These are phyloP conservation scores for Argentina silus DNA, from an alignment of 2,797 vertebrate genomes.

Conservation along the genomic window DNA sequence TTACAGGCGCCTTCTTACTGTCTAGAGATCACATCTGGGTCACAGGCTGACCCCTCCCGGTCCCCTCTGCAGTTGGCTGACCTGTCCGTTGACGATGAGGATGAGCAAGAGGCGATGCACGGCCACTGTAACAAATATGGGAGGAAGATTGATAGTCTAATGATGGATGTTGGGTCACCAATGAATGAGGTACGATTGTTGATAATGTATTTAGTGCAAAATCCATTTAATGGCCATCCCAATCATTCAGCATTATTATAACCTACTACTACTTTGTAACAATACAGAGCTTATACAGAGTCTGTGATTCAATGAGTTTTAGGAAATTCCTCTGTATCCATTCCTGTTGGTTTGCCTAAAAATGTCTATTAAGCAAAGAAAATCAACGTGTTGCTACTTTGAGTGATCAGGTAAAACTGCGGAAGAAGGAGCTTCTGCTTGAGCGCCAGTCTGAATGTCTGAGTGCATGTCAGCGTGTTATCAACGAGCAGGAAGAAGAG, in stretches of 20 bases:
- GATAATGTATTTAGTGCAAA: not conserved
- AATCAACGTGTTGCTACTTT: constrained; percentile 5
- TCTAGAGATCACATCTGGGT: constrained; percentile 68
- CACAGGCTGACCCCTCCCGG: constrained; percentile 69
- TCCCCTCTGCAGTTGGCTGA: constrained; percentile 78
- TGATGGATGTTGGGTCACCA: constrained; percentile 77
- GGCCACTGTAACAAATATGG: constrained; percentile 76
- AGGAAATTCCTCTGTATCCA: not conserved
- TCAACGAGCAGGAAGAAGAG: constrained; percentile 82
- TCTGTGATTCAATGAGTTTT: not conserved
- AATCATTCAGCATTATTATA: not conserved
- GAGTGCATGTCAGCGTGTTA: constrained; percentile 63
- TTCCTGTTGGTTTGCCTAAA: not conserved
- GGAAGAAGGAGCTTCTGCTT: constrained; percentile 44
- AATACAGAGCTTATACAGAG: not conserved
- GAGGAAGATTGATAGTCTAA: constrained; percentile 81
- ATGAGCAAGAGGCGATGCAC: constrained; percentile 71
- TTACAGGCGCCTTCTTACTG: constrained; percentile 73
- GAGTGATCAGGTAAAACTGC: constrained; percentile 51
- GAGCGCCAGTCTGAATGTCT: constrained; percentile 73
- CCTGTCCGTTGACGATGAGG: constrained; percentile 82
- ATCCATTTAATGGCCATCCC: not conserved
- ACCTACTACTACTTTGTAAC: not conserved
- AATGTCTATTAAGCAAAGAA: not conserved
- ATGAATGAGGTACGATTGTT: constrained; percentile 75